Percentiles rank a stretch among this genome's conserved stretches.
Evolutionary conservation across 2,888 invertebrate species (phyloP).

Genomic region (Masnerella sp.): DNA sequence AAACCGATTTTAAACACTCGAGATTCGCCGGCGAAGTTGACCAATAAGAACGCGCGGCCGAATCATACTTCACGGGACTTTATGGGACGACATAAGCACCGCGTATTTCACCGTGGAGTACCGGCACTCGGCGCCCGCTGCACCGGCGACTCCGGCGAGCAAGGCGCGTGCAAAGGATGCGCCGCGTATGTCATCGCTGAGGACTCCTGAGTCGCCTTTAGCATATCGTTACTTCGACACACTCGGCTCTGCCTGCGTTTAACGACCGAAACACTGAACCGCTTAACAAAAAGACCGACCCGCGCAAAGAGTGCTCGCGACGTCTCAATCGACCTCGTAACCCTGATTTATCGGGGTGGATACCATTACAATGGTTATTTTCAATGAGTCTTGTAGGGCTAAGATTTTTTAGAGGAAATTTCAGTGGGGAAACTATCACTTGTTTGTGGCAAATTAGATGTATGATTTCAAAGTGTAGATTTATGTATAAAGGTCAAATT

Average conservation of each 20-base stretch:
- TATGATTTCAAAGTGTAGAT: no score
- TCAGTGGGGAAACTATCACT: no score
- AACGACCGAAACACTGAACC: slow-evolving; percentile 67
- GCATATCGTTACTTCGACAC: slow-evolving; percentile 74
- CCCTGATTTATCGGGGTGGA: slow-evolving; percentile 70
- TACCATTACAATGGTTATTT: slow-evolving; percentile 36
- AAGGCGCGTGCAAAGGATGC: no score
- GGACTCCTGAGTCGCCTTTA: slow-evolving; percentile 66
- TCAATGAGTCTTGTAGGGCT: background rate
- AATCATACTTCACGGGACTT: slow-evolving; percentile 55
- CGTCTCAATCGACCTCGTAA: slow-evolving; percentile 73
- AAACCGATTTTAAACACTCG: slow-evolving; percentile 53
- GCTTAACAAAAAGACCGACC: slow-evolving; percentile 55
- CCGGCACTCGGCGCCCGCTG: slow-evolving; percentile 39
- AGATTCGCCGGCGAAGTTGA: slow-evolving; percentile 45
- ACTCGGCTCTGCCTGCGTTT: slow-evolving; percentile 74
- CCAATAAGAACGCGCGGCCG: slow-evolving; percentile 45
- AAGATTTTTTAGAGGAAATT: no score
- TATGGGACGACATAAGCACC: slow-evolving; percentile 51
- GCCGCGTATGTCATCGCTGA: slow-evolving; percentile 51
- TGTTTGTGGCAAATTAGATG: slow-evolving; percentile 1
- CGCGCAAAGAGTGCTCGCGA: slow-evolving; percentile 71
- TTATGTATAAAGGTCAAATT: no score
- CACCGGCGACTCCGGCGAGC: slow-evolving; percentile 53
- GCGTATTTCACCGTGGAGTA: slow-evolving; percentile 58